Evolutionary conservation across 2,888 invertebrate genomes (phyloP).

Genomic region (Thysanoteuthis rhombus): DNA sequence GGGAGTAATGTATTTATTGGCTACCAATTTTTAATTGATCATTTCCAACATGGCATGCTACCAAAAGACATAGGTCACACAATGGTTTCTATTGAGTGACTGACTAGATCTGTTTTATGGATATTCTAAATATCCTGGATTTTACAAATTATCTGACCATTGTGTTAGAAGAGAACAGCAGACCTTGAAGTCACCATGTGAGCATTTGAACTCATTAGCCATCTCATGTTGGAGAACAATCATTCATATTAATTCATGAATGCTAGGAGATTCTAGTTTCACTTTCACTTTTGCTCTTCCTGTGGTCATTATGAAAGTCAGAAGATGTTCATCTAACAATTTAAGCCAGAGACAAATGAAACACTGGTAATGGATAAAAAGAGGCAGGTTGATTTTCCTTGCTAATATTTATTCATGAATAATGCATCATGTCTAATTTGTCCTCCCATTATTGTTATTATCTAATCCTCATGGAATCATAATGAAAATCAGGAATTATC

Average conservation of each 20-base stretch:
- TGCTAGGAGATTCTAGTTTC: not conserved
- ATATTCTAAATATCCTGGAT: not conserved
- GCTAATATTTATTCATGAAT: not conserved
- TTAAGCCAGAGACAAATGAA: not conserved
- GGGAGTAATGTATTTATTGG: too few relatives aligned
- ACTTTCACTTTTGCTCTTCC: not conserved
- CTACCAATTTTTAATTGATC: too few relatives aligned
- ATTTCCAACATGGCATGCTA: too few relatives aligned
- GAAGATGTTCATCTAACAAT: not conserved
- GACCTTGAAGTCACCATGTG: not conserved
- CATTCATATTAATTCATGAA: not conserved
- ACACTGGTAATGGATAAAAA: not conserved
- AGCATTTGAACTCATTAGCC: not conserved
- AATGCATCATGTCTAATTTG: not conserved
- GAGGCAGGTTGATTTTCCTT: not conserved
- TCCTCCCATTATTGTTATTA: conserved; percentile 12
- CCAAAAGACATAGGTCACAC: too few relatives aligned
- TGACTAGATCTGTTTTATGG: too few relatives aligned
- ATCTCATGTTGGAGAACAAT: not conserved
- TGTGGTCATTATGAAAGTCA: not conserved
- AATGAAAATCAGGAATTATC: conserved; percentile 12
- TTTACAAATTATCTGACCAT: not conserved
- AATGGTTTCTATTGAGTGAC: too few relatives aligned
- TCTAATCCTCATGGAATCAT: conserved; percentile 12
- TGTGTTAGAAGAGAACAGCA: not conserved